A percentile compares a stretch with the other conserved stretches of the same genome.
phyloP scores from a whole-genome alignment of 2,888 invertebrate species.

The Hetaerina titia region DNA sequence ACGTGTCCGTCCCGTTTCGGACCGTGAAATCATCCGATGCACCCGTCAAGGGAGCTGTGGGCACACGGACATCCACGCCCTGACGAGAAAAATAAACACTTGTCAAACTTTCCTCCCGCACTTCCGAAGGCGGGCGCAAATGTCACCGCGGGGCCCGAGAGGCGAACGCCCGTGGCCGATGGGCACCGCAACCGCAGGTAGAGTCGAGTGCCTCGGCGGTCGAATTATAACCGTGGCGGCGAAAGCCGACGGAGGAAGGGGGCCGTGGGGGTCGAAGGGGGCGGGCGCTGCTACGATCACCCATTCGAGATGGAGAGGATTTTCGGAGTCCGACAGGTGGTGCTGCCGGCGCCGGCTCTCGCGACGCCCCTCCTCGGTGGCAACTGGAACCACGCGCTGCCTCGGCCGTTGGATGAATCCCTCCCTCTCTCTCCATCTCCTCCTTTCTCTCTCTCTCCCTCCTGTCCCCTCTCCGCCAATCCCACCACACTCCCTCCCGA shows the following conservation, averaged over 20 bases:
- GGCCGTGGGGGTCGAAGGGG: background rate
- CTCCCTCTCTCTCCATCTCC: background rate
- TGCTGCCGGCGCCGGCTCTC: constrained; percentile 58
- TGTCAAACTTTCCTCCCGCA: too few species aligned
- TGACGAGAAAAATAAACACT: too few species aligned
- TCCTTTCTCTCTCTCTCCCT: too few species aligned
- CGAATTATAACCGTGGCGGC: background rate
- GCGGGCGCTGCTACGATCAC: background rate
- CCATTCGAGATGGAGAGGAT: constrained; percentile 47
- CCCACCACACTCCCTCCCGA: background rate
- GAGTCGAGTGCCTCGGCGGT: background rate
- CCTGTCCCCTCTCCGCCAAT: background rate
- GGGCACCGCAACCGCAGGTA: too few species aligned
- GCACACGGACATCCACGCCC: too few species aligned
- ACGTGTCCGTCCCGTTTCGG: too few species aligned
- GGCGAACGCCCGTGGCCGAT: too few species aligned
- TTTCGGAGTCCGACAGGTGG: constrained; percentile 54
- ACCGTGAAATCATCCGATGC: background rate
- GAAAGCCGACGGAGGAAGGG: background rate
- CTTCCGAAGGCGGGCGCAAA: too few species aligned
- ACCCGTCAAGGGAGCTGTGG: background rate
- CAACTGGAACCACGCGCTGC: constrained; percentile 55
- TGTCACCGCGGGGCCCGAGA: too few species aligned
- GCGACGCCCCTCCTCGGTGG: constrained; percentile 54
- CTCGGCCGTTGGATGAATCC: background rate